A percentile compares a stretch with the other conserved stretches of the same genome.
Evolutionary conservation across 64 coral and sea anemone genomes (phyloP).

Genomic region (Trachythela sp.): DNA sequence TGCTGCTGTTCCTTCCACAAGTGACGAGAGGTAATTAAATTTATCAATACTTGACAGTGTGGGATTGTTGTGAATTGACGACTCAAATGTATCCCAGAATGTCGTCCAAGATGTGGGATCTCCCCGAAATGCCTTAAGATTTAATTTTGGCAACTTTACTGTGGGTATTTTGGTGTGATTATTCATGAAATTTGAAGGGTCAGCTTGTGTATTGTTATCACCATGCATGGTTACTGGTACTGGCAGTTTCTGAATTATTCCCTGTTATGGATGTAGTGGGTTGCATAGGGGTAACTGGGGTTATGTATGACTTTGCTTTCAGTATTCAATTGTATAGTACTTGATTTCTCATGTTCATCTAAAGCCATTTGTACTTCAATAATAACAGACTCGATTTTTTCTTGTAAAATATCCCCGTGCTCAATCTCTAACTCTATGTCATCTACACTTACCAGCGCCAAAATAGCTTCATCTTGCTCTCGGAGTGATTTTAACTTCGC

Average conservation of each 20-base stretch:
- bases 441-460: neutral
- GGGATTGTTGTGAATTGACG: slow-evolving; percentile 3
- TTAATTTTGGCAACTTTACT: slow-evolving; percentile 23
- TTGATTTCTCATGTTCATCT: neutral
- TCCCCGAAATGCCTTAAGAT: slow-evolving; percentile 6
- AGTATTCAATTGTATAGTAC: too few species aligned
- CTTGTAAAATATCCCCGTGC: neutral
- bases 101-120: slow-evolving; percentile 8
- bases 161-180: neutral
- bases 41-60: neutral
- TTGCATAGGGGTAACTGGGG: neutral
- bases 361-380: neutral
- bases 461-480: neutral
- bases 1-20: neutral
- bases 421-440: neutral
- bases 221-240: neutral
- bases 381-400: neutral
- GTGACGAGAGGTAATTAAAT: neutral
- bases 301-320: neutral
- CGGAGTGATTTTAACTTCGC: neutral
- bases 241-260: neutral
- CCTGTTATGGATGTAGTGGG: too few species aligned
- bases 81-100: slow-evolving; percentile 23
- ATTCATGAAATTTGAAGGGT: neutral
- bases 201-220: neutral